Base-by-base conservation (phyloP, 2,888 invertebrate species). In the Meteorus colon region DNA sequence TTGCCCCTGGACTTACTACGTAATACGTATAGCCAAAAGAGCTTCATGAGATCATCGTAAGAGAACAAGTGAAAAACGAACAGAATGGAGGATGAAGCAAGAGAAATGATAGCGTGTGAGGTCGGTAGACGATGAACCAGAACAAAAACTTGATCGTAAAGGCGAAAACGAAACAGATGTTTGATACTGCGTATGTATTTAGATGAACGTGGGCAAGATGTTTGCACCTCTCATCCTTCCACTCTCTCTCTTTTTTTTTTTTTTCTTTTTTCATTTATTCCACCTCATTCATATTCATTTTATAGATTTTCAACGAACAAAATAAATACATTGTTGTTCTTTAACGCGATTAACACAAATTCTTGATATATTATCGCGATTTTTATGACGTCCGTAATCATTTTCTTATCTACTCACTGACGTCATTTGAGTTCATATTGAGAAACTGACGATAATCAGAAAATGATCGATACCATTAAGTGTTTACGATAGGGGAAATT, bases 121-220 rank as follows among this genome's bases (percentile, higher is more conserved):
- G 71, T 72, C 71, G 71, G 29, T 62, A 72, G 62, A 72, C 12
- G 27, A 48, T 69, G 66, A 77, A 73, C 65, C 65, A 65, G 73
- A 51, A 75, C 66, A 51, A 73, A 62, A 59, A 65, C 68, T 62
- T 62, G 19, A 68, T 59, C 19, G 16, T 48, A 5, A 19, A 55
- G 29, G 48, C 51, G 31, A 74, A 29, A 48, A 63, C 27, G 71
- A 72, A 62, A 72, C 62, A 72, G 31, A 29, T 48, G 19, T 67
- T 29, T 67, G 34, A 6, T 34, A 34, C 34, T 34, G 0, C 34
- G 1, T 34, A 34, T 24, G 24, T 24, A 24, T 24, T 24, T 24
- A 24, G 24, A 24, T 24, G 24, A 24, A 24, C 1, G 24, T 24
- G 24, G 24, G 1, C 24, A 24, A 24, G 24, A 24, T 24, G 24